These are phyloP conservation scores for Discoglossus pictus DNA, from an alignment of 2,797 vertebrate genomes.

Conservation along the genomic window DNA sequence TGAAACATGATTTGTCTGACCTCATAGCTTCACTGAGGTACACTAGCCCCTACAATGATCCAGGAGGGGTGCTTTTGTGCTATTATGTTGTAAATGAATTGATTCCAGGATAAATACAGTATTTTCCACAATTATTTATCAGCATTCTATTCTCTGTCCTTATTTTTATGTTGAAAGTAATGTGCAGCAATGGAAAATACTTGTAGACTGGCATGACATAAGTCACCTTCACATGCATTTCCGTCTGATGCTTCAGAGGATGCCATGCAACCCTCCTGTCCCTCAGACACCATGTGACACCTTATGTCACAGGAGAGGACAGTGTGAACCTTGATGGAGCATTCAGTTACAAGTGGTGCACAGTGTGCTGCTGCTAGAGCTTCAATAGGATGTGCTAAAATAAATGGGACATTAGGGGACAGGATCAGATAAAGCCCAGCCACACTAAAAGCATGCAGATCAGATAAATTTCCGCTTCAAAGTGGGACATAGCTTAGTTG, in stretches of 20 bases:
- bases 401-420: not conserved
- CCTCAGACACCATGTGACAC: constrained; percentile 26
- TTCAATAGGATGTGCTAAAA: not conserved
- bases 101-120: no score
- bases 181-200: not conserved
- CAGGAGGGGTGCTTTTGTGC: no score
- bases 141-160: no score
- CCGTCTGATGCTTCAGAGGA: constrained; percentile 15
- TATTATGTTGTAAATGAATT: no score
- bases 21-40: no score
- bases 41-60: no score
- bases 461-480: no score
- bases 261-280: not conserved
- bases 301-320: constrained; percentile 18
- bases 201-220: not conserved
- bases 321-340: constrained; percentile 13
- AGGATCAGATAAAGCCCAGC: not conserved
- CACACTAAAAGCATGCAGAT: not conserved
- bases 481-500: no score
- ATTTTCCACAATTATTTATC: no score
- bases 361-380: no score
- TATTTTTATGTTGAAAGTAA: not conserved
- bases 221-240: constrained; percentile 38
- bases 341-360: not conserved
- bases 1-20: no score